Conservation (phyloP, 1,140 invertebrate species). For the Euschistus heros region DNA sequence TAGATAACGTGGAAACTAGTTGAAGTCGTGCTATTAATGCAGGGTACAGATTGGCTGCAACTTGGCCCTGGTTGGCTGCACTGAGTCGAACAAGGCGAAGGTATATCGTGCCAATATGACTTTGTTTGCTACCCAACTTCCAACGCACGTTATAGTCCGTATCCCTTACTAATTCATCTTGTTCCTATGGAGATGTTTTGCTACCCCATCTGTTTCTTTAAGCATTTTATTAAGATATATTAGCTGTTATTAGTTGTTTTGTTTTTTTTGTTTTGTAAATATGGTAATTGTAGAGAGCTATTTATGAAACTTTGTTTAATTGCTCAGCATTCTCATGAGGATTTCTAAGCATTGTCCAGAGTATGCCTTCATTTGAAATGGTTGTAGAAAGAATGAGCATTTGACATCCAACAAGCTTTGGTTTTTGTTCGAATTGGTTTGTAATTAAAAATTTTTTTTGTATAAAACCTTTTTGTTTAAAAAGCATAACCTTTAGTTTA, state of each 20-base stretch:
- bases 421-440: too few species aligned
- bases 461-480: not conserved
- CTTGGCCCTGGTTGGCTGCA: constrained; percentile 25
- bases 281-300: not conserved
- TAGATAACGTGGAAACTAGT: constrained; percentile 11
- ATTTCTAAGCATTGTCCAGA: not conserved
- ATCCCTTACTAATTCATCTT: constrained; percentile 11
- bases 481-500: not conserved
- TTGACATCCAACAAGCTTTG: not conserved
- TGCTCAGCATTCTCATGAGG: too few species aligned
- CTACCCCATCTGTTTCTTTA: constrained; percentile 5
- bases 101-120: constrained; percentile 15
- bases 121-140: constrained; percentile 9
- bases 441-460: not conserved
- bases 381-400: constrained; percentile 3
- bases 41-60: constrained; percentile 24
- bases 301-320: not conserved
- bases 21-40: constrained; percentile 13
- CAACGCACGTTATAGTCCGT: constrained; percentile 17
- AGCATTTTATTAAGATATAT: constrained; percentile 6
- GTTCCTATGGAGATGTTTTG: constrained; percentile 1
- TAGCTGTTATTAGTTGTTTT: constrained; percentile 10
- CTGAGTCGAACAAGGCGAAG: constrained; percentile 22
- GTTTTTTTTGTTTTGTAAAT: not conserved
- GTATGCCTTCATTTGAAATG: not conserved